Percentiles rank a stretch among this genome's conserved stretches.
Conservation (phyloP, 2,888 invertebrate genomes). For the Cancer borealis region DNA sequence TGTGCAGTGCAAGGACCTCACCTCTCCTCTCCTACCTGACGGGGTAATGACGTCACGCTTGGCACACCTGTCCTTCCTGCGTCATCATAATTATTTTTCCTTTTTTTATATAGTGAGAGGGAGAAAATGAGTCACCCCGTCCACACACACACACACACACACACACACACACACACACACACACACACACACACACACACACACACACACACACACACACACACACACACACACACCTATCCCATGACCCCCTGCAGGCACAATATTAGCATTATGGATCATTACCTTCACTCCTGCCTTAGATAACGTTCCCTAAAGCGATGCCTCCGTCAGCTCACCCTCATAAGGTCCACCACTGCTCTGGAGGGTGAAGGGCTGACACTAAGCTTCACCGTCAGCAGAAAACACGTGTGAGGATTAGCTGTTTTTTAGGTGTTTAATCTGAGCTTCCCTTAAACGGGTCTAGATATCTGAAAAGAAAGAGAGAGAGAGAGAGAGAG, state of each 20-base stretch:
- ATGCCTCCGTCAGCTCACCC: neutral
- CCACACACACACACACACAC: neutral
- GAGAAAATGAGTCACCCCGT: neutral
- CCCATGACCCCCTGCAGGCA: neutral
- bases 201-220: neutral
- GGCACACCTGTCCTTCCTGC: neutral
- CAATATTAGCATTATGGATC: neutral
- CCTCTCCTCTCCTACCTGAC: neutral
- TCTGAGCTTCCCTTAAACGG: neutral
- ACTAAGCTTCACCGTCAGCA: neutral
- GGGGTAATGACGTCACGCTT: neutral
- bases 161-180: neutral
- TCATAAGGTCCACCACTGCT: neutral
- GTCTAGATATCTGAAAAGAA: neutral
- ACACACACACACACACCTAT: neutral
- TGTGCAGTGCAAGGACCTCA: neutral
- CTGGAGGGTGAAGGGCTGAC: neutral
- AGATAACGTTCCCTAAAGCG: slow-evolving; percentile 16
- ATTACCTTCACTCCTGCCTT: neutral
- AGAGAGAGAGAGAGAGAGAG: neutral
- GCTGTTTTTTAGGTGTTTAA: neutral
- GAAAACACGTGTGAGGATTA: neutral
- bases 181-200: neutral
- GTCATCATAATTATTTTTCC: too few relatives aligned
- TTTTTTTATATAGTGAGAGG: neutral